These are phyloP conservation scores for Coelinius sp. DNA, from an alignment of 2,888 invertebrate species.

Conservation along the genomic window DNA sequence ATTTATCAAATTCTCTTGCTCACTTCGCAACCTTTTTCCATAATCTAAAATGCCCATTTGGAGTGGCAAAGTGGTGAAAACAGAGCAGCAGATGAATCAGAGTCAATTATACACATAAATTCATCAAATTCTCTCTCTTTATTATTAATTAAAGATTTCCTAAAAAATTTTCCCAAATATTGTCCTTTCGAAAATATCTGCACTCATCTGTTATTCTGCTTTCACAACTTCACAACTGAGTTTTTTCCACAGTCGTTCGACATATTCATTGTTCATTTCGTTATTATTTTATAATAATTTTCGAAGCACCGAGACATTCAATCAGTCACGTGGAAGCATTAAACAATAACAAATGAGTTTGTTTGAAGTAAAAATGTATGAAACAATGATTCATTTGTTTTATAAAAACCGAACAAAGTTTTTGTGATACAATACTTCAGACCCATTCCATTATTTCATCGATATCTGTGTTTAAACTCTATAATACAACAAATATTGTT, in stretches of 20 bases:
- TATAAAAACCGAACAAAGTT: background rate
- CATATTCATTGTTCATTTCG: background rate
- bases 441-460: too few relatives aligned
- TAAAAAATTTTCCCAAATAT: background rate
- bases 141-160: background rate
- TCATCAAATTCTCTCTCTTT: background rate
- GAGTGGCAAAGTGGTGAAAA: background rate
- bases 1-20: conserved; percentile 26
- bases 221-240: background rate
- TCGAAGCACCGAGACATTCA: conserved; percentile 20
- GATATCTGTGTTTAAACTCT: background rate
- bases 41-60: conserved; percentile 1
- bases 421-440: background rate
- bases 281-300: conserved; percentile 8
- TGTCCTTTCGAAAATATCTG: background rate
- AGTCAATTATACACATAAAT: background rate
- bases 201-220: background rate
- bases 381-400: background rate
- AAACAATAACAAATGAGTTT: background rate
- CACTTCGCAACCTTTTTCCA: background rate
- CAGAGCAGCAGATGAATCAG: background rate
- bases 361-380: background rate
- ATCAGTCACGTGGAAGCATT: conserved; percentile 17
- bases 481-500: background rate
- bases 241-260: background rate